A percentile compares a stretch with the other conserved stretches of the same genome.
phyloP scores from a whole-genome alignment of 2,113 vertebrate genomes.

The Ivindomyrus marchei region DNA sequence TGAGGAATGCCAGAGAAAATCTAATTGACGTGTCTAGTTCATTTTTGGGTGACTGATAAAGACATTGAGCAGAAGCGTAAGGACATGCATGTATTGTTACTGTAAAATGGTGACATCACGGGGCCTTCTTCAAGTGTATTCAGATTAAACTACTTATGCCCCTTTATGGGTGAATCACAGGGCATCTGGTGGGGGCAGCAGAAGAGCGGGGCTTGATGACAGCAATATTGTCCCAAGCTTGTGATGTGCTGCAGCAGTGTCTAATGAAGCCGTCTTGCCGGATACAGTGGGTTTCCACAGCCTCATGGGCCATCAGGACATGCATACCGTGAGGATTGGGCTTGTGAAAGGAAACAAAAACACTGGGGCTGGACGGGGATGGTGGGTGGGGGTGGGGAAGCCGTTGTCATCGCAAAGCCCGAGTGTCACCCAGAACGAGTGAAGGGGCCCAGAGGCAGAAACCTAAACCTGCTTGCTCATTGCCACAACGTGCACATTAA shows the following conservation, averaged over 20 bases:
- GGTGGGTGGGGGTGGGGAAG: not conserved
- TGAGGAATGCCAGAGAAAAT: constrained; percentile 17
- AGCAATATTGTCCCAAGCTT: not conserved
- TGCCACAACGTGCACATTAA: not conserved
- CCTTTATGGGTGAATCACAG: constrained; percentile 20
- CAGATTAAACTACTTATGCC: constrained; percentile 36
- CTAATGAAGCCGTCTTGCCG: constrained; percentile 1
- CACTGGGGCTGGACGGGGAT: not conserved
- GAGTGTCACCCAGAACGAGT: not conserved
- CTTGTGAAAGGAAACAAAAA: constrained; percentile 17
- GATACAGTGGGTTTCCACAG: constrained; percentile 5
- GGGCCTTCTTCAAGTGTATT: constrained; percentile 13
- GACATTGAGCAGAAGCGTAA: constrained; percentile 14
- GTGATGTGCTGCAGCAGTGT: not conserved
- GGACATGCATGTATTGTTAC: constrained; percentile 12
- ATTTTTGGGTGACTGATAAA: constrained; percentile 6
- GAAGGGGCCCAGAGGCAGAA: constrained; percentile 9
- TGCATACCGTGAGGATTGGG: not conserved
- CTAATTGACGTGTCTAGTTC: not conserved
- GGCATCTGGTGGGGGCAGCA: constrained; percentile 21
- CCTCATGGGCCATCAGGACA: not conserved
- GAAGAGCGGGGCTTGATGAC: constrained; percentile 27
- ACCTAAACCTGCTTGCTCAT: not conserved
- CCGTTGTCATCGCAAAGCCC: not conserved
- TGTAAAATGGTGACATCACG: not conserved